A percentile compares a stretch with the other conserved stretches of the same genome.
These are phyloP conservation scores for Alethe diademata DNA, from an alignment of 2,113 vertebrate species.

Conservation along the genomic window DNA sequence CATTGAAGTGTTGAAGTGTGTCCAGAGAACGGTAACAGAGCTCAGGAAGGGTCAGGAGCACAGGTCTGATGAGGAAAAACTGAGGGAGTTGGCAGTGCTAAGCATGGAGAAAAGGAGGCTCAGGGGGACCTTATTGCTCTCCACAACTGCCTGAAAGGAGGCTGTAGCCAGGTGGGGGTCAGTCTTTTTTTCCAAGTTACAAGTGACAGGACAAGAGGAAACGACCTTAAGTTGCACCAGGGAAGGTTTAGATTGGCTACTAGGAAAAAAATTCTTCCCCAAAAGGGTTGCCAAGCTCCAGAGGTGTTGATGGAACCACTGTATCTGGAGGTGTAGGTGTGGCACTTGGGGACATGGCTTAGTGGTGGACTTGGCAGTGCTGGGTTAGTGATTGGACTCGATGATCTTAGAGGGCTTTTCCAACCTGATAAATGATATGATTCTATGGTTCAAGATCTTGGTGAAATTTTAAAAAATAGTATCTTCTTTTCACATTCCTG, in stretches of 20 bases:
- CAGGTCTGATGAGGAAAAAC: neutral
- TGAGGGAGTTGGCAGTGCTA: neutral
- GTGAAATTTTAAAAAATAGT: neutral
- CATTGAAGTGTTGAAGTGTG: neutral
- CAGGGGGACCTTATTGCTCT: neutral
- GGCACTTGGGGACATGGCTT: no score
- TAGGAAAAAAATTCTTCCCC: neutral
- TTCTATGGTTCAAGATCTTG: neutral
- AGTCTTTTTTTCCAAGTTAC: neutral
- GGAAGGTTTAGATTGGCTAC: neutral
- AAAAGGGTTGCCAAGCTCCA: neutral
- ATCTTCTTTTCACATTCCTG: neutral
- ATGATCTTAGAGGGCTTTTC: neutral
- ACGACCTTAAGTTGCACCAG: neutral
- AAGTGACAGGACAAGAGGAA: neutral
- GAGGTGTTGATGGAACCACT: neutral
- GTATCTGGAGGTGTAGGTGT: neutral
- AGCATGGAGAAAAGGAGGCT: neutral
- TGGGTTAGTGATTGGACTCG: neutral
- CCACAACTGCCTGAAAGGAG: neutral
- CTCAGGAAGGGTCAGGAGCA: neutral
- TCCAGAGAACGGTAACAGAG: neutral
- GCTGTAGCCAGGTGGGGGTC: accelerated
- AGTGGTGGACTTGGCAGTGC: neutral
- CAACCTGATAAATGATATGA: neutral